Conservation (phyloP, 2,888 invertebrate species). For the Lepidocyrtinus sp. region DNA sequence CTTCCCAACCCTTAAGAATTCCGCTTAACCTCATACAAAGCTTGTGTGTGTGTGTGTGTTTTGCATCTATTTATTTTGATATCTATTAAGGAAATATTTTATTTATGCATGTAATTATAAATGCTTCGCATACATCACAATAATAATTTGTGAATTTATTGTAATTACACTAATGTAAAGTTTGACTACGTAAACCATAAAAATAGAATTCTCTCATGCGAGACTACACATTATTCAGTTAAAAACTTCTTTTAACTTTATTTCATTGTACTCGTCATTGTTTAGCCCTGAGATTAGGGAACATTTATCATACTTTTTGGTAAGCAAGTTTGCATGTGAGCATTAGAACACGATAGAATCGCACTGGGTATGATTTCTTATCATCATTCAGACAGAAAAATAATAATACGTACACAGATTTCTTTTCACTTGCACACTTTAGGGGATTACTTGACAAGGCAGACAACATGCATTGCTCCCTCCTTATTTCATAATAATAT, state of each 20-base stretch:
- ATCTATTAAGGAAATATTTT: conserved; percentile 60
- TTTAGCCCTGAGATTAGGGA: conserved; percentile 29
- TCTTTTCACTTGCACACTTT: conserved; percentile 29
- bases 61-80: neutral
- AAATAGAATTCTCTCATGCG: conserved; percentile 49
- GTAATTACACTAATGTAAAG: conserved; percentile 47
- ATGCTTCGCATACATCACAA: conserved; percentile 54
- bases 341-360: conserved; percentile 1
- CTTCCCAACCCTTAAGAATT: neutral
- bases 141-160: conserved; percentile 56
- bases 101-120: conserved; percentile 58
- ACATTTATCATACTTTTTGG: conserved; percentile 47
- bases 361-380: conserved; percentile 4
- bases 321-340: neutral
- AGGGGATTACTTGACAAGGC: conserved; percentile 6
- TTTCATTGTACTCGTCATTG: conserved; percentile 24
- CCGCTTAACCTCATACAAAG: neutral
- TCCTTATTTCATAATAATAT: conserved; percentile 40
- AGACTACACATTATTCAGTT: conserved; percentile 22
- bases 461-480: conserved; percentile 22
- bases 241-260: neutral
- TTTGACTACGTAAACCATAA: conserved; percentile 53
- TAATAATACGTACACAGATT: neutral
- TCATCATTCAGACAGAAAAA: conserved; percentile 21
- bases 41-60: conserved; percentile 8